Percentiles rank a stretch among this genome's conserved stretches.
Evolutionary conservation across 2,797 vertebrate species (phyloP).

Genomic region (Pangasius macronema): DNA sequence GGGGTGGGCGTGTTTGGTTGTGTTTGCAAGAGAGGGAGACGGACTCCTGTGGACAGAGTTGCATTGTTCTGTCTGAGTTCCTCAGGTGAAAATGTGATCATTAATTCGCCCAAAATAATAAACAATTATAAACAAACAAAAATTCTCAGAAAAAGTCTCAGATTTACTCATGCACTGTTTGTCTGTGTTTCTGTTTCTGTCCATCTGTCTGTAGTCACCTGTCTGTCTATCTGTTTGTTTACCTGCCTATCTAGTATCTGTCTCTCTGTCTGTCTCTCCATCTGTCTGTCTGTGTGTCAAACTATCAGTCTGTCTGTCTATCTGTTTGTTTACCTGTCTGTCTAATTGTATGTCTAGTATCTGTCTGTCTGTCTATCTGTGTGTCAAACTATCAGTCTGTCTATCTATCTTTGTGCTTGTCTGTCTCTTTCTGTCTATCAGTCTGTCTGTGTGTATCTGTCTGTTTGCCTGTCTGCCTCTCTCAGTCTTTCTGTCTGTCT

Average conservation of each 20-base stretch:
- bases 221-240: too few relatives aligned
- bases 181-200: not conserved
- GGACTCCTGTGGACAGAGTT: not conserved
- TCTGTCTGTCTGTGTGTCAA: not conserved
- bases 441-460: not conserved
- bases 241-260: not conserved
- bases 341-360: not conserved
- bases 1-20: not conserved
- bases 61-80: not conserved
- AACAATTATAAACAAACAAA: not conserved
- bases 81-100: not conserved
- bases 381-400: too few relatives aligned
- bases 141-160: not conserved
- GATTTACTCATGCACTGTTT: not conserved
- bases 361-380: not conserved
- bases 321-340: not conserved
- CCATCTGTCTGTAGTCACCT: too few relatives aligned
- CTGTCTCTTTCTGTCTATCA: not conserved
- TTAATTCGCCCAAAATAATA: not conserved
- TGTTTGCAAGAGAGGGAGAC: not conserved
- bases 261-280: not conserved
- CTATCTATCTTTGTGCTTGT: too few relatives aligned
- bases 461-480: not conserved
- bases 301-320: too few relatives aligned
- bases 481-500: not conserved